Evolutionary conservation across 2,797 vertebrate genomes (phyloP).

Genomic region (Enteromius unitaeniatus): DNA sequence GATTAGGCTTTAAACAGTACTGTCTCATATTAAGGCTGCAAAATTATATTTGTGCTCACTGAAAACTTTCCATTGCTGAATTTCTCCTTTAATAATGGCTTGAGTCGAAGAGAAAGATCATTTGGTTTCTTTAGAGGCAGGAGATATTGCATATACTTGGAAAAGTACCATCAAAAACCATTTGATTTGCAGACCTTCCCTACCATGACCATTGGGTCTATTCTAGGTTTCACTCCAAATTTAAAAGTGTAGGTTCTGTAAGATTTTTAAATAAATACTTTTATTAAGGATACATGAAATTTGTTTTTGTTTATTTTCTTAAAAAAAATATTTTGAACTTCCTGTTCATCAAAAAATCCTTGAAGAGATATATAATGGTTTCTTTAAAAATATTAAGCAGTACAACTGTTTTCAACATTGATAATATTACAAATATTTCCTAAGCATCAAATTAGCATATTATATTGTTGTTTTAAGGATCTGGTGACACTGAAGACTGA

Average conservation of each 20-base stretch:
- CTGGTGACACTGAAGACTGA: background rate
- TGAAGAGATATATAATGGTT: background rate
- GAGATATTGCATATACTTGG: slow-evolving; percentile 69
- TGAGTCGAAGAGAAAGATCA: slow-evolving; percentile 73
- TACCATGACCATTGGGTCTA: background rate
- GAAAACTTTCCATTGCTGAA: slow-evolving; percentile 55
- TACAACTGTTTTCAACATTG: background rate
- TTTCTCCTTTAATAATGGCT: slow-evolving; percentile 72
- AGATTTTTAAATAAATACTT: background rate
- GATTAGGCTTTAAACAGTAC: slow-evolving; percentile 56
- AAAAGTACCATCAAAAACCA: background rate
- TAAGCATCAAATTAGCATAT: background rate
- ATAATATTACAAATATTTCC: background rate
- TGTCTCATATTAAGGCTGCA: slow-evolving; percentile 71
- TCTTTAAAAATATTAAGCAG: background rate
- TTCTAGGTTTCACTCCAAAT: background rate
- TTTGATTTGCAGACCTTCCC: background rate
- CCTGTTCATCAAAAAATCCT: background rate
- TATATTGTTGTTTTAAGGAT: background rate
- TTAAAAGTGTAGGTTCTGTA: background rate
- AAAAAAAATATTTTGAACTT: background rate
- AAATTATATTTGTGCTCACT: slow-evolving; percentile 68
- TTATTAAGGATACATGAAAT: background rate
- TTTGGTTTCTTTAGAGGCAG: slow-evolving; percentile 65
- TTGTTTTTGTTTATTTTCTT: background rate